Conservation (phyloP, 2,113 vertebrate genomes). For the Leptodactylus fuscus region DNA sequence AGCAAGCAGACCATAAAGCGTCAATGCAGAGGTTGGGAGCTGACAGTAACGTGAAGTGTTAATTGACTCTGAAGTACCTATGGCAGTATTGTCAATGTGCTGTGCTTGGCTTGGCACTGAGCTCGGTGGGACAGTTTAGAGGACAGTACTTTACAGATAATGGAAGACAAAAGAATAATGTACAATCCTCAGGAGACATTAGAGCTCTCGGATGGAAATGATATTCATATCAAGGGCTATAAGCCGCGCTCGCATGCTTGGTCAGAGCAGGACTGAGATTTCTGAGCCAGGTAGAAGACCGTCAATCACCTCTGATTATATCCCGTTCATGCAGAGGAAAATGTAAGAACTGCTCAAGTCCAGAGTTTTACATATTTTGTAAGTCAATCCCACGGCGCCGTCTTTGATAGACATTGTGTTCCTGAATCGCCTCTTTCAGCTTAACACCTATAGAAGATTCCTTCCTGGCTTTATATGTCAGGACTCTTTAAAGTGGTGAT, state of each 20-base stretch:
- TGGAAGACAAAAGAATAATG: slow-evolving; percentile 47
- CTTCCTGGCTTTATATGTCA: neutral
- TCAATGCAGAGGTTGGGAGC: slow-evolving; percentile 6
- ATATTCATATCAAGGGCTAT: slow-evolving; percentile 49
- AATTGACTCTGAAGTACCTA: slow-evolving; percentile 43
- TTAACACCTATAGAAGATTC: slow-evolving; percentile 9
- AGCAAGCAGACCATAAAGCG: neutral
- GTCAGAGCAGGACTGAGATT: slow-evolving; percentile 35
- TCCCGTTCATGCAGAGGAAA: slow-evolving; percentile 15
- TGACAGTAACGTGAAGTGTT: neutral
- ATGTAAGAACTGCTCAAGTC: slow-evolving; percentile 8
- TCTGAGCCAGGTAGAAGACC: neutral
- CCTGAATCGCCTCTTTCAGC: neutral
- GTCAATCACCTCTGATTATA: slow-evolving; percentile 50
- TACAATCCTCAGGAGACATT: slow-evolving; percentile 40
- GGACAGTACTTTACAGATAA: slow-evolving; percentile 42
- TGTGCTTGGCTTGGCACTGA: slow-evolving; percentile 40
- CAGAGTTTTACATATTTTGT: slow-evolving; percentile 38
- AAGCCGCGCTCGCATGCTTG: slow-evolving; percentile 1
- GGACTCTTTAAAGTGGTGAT: neutral
- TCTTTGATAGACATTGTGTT: slow-evolving; percentile 22
- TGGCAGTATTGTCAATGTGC: slow-evolving; percentile 23
- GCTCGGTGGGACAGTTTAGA: slow-evolving; percentile 33
- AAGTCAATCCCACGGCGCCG: slow-evolving; percentile 28
- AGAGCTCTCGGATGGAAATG: slow-evolving; percentile 46